Evolutionary conservation across 1,140 invertebrate species (phyloP), one percentile per base, ranked within the genome.

Genomic region (Brevipalpus yothersi): DNA sequence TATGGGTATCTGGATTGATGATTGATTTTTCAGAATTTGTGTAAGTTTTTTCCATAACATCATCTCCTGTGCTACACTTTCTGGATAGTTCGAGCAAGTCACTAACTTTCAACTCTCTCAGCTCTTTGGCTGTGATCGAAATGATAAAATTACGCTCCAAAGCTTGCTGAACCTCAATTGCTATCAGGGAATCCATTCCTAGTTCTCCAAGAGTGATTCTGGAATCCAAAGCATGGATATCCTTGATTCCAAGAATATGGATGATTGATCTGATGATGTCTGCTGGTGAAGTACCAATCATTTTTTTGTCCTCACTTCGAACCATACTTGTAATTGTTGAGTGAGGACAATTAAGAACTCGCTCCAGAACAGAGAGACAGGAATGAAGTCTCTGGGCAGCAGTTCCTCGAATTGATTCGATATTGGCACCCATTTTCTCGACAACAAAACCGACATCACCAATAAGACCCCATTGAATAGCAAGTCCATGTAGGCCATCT

Each of bases 391-490:
- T 76, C 72, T 96, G 91, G 4, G 91, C 91, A 58, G 92, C 4
- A 5, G 90, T 94, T 58, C 92, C 91, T 58, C 86, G 85, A 57
- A 95, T 79, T 59, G 86, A 84, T 0, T 80, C 83, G 13, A 92
- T 85, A 68, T 90, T 88, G 49, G 82, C 79, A 12, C 40, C 53
- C 12, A 55, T 1, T 39, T 39, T 55, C 94, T 65, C 78, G 81
- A 5, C 95, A 73, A 42, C 82, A 39, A 96, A 73, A 60, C 92
- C 93, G 19, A 96, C 93, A 72, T 97, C 92, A 62, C 89, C 92
- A 67, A 97, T 87, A 47, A 89, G 88, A 64, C 93, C 93, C 91
- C 92, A 97, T 71, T 97, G 92, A 63, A 97, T 88, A 23, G 91
- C 87, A 17, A 92, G 67, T 61, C 72, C 76, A 67, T 69, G 83